Evolutionary conservation across 1,140 invertebrate species (phyloP).

Genomic region (Drosophila grimshawi): DNA sequence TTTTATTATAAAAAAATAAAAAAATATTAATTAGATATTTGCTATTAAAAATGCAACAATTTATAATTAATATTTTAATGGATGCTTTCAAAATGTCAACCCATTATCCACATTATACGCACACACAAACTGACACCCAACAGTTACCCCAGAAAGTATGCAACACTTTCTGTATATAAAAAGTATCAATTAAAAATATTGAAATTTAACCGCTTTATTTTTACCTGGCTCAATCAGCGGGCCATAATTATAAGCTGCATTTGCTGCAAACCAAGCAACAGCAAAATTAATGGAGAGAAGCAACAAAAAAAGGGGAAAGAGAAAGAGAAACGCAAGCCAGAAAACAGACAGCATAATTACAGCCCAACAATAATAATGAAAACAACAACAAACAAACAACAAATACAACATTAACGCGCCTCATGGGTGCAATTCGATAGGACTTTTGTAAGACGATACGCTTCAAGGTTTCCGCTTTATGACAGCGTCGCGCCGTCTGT

Average conservation of each 20-base stretch:
- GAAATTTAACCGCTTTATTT: slow-evolving; percentile 6
- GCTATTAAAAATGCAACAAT: too few relatives aligned
- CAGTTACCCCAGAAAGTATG: slow-evolving; percentile 27
- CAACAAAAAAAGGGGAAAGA: background rate
- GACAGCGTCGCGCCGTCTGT: slow-evolving; percentile 34
- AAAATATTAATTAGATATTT: too few relatives aligned
- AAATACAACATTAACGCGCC: slow-evolving; percentile 42
- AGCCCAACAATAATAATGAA: slow-evolving; percentile 44
- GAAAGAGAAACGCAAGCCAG: slow-evolving; percentile 18
- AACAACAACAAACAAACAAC: slow-evolving; percentile 6
- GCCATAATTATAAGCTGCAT: slow-evolving; percentile 65
- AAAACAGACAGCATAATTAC: slow-evolving; percentile 67
- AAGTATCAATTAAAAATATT: slow-evolving; percentile 37
- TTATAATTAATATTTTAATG: too few relatives aligned
- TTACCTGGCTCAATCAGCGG: slow-evolving; percentile 9
- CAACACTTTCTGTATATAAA: slow-evolving; percentile 18
- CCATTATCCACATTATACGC: too few relatives aligned
- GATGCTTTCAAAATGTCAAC: too few relatives aligned
- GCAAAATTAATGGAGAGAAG: slow-evolving; percentile 49
- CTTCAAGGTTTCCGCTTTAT: slow-evolving; percentile 78
- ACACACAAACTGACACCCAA: background rate
- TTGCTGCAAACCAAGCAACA: slow-evolving; percentile 40
- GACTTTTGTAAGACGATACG: slow-evolving; percentile 68
- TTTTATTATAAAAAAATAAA: too few relatives aligned
- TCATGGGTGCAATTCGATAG: slow-evolving; percentile 71